Percentiles rank a stretch among this genome's conserved stretches.
Conservation (phyloP, 2,113 vertebrate species). For the Myxocyprinus asiaticus region DNA sequence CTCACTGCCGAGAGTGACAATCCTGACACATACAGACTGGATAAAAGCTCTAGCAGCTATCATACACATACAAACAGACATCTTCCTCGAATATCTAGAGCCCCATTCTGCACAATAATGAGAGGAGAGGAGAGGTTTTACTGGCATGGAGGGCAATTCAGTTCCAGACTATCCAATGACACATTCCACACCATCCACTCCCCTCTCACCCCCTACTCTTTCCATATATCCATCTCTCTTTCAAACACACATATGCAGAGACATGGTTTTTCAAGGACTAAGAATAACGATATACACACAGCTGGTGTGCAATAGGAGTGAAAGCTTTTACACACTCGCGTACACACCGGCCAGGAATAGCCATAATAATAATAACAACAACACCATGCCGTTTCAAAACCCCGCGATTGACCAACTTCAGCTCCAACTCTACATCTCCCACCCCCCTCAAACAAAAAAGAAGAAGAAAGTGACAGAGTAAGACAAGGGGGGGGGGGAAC, state of each 20-base stretch:
- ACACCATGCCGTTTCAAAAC: background rate
- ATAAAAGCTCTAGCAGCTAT: constrained; percentile 24
- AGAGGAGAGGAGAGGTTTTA: constrained; percentile 1
- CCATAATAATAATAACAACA: constrained; percentile 12
- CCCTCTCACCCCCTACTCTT: constrained; percentile 29
- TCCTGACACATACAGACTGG: constrained; percentile 33
- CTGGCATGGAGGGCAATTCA: constrained; percentile 34
- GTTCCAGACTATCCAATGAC: constrained; percentile 55
- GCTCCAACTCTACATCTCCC: constrained; percentile 7
- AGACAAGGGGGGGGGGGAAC: constrained; percentile 35
- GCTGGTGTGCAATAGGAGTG: background rate
- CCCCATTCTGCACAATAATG: background rate
- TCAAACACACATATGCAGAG: background rate
- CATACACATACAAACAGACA: background rate
- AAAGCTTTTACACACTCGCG: background rate
- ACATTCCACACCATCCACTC: constrained; percentile 49
- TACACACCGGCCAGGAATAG: constrained; percentile 9
- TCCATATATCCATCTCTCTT: constrained; percentile 35
- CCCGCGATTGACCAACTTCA: constrained; percentile 14
- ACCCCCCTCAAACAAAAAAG: constrained; percentile 27
- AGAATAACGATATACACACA: constrained; percentile 43
- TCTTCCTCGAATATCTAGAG: too few species aligned
- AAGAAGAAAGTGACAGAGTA: constrained; percentile 17
- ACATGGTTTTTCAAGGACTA: constrained; percentile 38
- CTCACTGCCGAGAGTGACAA: constrained; percentile 49